phyloP scores from a whole-genome alignment of 2,888 invertebrate species.

The Drosophila mayaguana region DNA sequence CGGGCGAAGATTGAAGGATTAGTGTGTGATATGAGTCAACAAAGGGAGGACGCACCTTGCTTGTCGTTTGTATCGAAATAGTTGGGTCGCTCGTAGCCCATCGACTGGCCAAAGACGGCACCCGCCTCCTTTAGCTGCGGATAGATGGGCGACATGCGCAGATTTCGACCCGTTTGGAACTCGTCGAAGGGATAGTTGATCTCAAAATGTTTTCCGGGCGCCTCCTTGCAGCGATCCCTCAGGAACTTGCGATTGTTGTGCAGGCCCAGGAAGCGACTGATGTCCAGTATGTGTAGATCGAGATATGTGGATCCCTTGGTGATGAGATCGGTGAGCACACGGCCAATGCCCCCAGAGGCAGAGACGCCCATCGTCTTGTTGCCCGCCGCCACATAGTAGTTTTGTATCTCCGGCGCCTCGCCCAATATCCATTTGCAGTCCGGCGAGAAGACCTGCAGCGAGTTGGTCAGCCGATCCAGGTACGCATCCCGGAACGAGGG shows the following conservation, averaged over 20 bases:
- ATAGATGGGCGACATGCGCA: slow-evolving; percentile 97
- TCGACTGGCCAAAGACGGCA: slow-evolving; percentile 97
- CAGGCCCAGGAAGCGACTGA: slow-evolving; percentile 94
- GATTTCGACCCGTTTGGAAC: slow-evolving; percentile 94
- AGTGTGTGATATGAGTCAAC: too few species aligned
- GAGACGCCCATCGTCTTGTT: slow-evolving; percentile 98
- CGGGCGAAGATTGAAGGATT: slow-evolving; percentile 30
- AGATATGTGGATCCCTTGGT: slow-evolving; percentile 91
- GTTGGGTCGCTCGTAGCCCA: slow-evolving; percentile 98
- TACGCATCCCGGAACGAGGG: slow-evolving; percentile 91
- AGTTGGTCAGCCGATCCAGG: slow-evolving; percentile 93
- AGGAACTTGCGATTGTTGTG: slow-evolving; percentile 98
- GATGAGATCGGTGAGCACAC: slow-evolving; percentile 94
- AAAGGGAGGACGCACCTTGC: slow-evolving; percentile 79
- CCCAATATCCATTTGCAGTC: slow-evolving; percentile 98
- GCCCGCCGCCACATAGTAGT: slow-evolving; percentile 97
- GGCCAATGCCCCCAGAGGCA: slow-evolving; percentile 97
- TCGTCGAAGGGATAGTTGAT: slow-evolving; percentile 94
- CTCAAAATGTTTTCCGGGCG: slow-evolving; percentile 94
- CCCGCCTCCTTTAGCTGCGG: slow-evolving; percentile 95
- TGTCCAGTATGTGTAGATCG: slow-evolving; percentile 95
- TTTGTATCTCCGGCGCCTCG: slow-evolving; percentile 95
- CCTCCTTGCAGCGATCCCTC: slow-evolving; percentile 95
- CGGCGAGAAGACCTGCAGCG: slow-evolving; percentile 97
- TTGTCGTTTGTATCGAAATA: slow-evolving; percentile 91